These are phyloP conservation scores for Dysdera silvatica DNA, from an alignment of 1,140 invertebrate species.

Conservation along the genomic window DNA sequence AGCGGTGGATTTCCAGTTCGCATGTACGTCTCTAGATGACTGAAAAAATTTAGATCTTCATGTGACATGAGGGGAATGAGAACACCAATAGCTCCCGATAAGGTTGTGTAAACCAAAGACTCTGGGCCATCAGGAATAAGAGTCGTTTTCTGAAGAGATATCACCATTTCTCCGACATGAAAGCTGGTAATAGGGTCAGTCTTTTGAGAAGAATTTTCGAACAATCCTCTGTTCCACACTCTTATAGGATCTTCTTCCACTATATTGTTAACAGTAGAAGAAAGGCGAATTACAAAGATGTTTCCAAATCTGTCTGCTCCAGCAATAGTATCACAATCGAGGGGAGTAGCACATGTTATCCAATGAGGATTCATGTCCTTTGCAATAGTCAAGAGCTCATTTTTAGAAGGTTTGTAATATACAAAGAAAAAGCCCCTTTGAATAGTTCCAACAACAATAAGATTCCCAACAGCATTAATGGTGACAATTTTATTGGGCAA, in stretches of 20 bases:
- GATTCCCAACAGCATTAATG: constrained; percentile 84
- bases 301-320: constrained; percentile 99
- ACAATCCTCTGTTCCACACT: constrained; percentile 93
- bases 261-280: constrained; percentile 85
- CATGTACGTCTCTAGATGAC: constrained; percentile 99
- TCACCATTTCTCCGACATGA: constrained; percentile 90
- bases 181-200: constrained; percentile 84
- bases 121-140: constrained; percentile 95
- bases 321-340: constrained; percentile 95
- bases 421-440: constrained; percentile 97
- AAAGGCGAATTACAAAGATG: constrained; percentile 74
- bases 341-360: constrained; percentile 75
- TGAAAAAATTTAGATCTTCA: constrained; percentile 98
- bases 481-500: constrained; percentile 90
- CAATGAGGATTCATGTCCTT: constrained; percentile 96
- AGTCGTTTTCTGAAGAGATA: constrained; percentile 83
- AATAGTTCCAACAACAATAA: constrained; percentile 90
- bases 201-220: constrained; percentile 97
- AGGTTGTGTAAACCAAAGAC: constrained; percentile 88
- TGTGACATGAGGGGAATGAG: constrained; percentile 95
- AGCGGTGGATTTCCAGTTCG: constrained; percentile 90
- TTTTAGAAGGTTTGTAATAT: constrained; percentile 88
- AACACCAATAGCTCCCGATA: constrained; percentile 91
- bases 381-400: constrained; percentile 95
- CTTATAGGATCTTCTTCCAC: constrained; percentile 99